Conservation (phyloP, 2,888 invertebrate genomes). For the Standfussiana lucernea region DNA sequence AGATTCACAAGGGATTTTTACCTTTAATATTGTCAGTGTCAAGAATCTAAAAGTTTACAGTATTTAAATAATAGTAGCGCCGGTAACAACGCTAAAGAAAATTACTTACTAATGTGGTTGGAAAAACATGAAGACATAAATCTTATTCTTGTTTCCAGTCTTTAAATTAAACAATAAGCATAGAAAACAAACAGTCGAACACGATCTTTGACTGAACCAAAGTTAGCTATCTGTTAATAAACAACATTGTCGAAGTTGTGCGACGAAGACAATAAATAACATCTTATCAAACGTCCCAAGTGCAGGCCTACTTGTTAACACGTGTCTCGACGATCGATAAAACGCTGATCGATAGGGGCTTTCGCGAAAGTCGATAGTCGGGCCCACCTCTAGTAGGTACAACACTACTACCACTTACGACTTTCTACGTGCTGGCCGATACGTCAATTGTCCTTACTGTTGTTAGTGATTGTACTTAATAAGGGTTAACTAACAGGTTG, state of each 20-base stretch:
- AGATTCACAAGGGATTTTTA: background rate
- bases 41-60: background rate
- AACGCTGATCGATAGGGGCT: conserved; percentile 76
- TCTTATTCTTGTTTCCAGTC: background rate
- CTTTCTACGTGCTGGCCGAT: conserved; percentile 63
- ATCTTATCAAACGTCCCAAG: conserved; percentile 74
- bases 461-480: conserved; percentile 65
- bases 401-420: conserved; percentile 43
- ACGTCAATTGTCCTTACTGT: conserved; percentile 61
- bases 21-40: background rate
- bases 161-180: conserved; percentile 42
- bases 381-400: conserved; percentile 41
- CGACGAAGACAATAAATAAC: conserved; percentile 72
- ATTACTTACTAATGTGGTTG: background rate
- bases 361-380: conserved; percentile 65
- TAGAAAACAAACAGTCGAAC: conserved; percentile 44
- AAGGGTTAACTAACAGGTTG: conserved; percentile 67
- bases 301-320: conserved; percentile 81
- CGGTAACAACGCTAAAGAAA: background rate
- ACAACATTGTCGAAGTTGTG: conserved; percentile 48
- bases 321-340: conserved; percentile 77
- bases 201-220: conserved; percentile 49
- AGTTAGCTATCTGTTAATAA: conserved; percentile 60
- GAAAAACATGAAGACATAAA: background rate
- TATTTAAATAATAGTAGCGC: background rate